Evolutionary conservation across 2,888 invertebrate species (phyloP).

Genomic region (Caenorhabditis drosophilae): DNA sequence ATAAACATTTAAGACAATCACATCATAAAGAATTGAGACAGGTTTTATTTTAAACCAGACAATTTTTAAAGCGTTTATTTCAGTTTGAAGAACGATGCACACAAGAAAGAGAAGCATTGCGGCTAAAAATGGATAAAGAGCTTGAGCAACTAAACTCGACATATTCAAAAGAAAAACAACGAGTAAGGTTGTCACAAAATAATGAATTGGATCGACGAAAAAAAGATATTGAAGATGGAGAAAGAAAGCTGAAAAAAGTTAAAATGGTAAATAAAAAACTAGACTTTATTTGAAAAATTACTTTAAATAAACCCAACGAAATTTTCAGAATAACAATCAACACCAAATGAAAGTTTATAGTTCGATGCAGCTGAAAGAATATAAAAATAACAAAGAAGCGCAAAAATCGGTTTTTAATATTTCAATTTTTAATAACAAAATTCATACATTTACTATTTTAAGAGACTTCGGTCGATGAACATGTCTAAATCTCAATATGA

Average conservation of each 20-base stretch:
- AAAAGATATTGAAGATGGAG: constrained; percentile 85
- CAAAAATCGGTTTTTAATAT: constrained; percentile 77
- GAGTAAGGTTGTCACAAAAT: constrained; percentile 78
- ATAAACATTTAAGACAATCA: constrained; percentile 91
- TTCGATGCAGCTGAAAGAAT: constrained; percentile 91
- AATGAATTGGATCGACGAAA: constrained; percentile 73
- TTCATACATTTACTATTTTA: constrained; percentile 3
- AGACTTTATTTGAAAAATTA: not conserved
- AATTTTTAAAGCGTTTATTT: constrained; percentile 19
- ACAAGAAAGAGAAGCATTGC: constrained; percentile 95
- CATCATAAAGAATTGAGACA: constrained; percentile 89
- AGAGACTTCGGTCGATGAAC: constrained; percentile 27
- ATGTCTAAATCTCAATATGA: constrained; percentile 30
- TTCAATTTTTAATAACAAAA: not conserved
- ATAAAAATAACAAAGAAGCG: constrained; percentile 89
- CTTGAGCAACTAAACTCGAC: constrained; percentile 70
- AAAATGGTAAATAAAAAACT: constrained; percentile 74
- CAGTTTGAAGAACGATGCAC: constrained; percentile 92
- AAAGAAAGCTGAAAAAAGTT: constrained; percentile 91
- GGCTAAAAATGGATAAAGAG: constrained; percentile 91
- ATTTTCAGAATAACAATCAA: constrained; percentile 76
- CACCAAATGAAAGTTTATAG: constrained; percentile 89
- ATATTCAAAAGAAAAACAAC: constrained; percentile 80
- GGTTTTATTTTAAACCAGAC: constrained; percentile 69
- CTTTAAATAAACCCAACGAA: not conserved